A percentile compares a stretch with the other conserved stretches of the same genome.
Conservation (phyloP, 2,797 vertebrate species). For the Sebastes diaconus region DNA sequence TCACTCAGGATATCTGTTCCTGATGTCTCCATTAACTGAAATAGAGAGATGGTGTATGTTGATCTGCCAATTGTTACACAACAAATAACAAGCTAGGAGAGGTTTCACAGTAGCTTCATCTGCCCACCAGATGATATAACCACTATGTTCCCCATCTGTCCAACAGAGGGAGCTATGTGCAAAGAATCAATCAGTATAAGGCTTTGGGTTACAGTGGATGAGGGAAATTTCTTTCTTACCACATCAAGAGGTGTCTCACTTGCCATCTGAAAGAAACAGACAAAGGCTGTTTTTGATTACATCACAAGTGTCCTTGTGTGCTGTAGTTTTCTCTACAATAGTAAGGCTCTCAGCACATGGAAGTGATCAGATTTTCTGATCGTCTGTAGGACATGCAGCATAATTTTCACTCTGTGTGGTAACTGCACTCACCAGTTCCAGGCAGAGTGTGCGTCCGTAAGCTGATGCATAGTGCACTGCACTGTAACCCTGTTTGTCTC, state of each 20-base stretch:
- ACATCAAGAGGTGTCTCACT: conserved; percentile 96
- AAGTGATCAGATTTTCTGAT: neutral
- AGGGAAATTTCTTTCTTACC: conserved; percentile 83
- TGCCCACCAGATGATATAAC: neutral
- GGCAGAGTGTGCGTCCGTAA: conserved; percentile 93
- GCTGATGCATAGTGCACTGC: conserved; percentile 97
- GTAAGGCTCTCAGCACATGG: neutral
- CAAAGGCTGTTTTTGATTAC: neutral
- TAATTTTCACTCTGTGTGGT: neutral
- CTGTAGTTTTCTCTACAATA: neutral
- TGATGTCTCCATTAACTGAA: conserved; percentile 94
- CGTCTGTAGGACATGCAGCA: neutral
- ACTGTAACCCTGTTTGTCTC: conserved; percentile 94
- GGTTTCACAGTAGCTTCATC: neutral
- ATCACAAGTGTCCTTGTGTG: neutral
- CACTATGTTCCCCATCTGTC: neutral
- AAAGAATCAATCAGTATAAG: neutral
- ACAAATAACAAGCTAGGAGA: neutral
- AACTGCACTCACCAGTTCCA: conserved; percentile 87
- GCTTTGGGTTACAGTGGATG: neutral
- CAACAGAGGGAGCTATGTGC: conserved; percentile 80
- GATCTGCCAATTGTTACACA: neutral
- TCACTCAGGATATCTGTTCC: conserved; percentile 91
- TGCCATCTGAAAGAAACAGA: conserved; percentile 89
- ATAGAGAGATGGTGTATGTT: conserved; percentile 15